Conservation (phyloP, 2,113 vertebrate genomes). For the Tachysurus vachellii region DNA sequence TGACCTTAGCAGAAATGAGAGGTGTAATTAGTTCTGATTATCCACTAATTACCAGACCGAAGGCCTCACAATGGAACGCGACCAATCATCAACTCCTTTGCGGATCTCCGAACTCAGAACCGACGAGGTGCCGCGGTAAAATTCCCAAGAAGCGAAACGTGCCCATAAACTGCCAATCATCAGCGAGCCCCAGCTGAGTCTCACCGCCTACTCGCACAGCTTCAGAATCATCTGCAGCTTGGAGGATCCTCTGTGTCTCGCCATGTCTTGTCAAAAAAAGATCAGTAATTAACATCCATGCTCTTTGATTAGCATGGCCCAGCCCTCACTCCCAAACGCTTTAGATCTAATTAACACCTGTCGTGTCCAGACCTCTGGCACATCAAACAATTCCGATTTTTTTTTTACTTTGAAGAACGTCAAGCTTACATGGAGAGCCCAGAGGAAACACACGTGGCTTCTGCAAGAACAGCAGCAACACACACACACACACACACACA, state of each 20-base stretch:
- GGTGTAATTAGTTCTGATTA: conserved; percentile 48
- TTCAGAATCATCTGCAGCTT: conserved; percentile 1
- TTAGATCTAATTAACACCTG: conserved; percentile 67
- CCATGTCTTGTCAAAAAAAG: conserved; percentile 61
- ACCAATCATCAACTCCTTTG: conserved; percentile 22
- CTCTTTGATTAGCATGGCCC: conserved; percentile 72
- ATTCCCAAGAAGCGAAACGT: conserved; percentile 41
- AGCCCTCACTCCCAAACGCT: conserved; percentile 70
- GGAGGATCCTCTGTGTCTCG: conserved; percentile 21
- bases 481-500: too few species aligned
- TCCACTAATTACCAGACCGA: conserved; percentile 42
- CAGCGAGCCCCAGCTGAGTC: not conserved
- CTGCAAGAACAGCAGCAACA: not conserved
- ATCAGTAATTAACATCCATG: conserved; percentile 71
- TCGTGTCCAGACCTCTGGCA: conserved; percentile 33
- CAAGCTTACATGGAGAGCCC: not conserved
- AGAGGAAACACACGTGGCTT: not conserved
- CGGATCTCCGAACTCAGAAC: conserved; percentile 42
- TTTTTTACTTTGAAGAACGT: conserved; percentile 18
- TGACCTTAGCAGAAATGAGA: conserved; percentile 44
- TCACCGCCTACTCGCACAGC: not conserved
- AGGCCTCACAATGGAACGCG: conserved; percentile 39
- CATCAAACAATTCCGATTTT: conserved; percentile 19
- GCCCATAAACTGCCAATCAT: conserved; percentile 35
- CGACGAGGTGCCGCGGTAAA: conserved; percentile 28